phyloP scores from a whole-genome alignment of 2,797 vertebrate genomes.

The Diplodus puntazzo region DNA sequence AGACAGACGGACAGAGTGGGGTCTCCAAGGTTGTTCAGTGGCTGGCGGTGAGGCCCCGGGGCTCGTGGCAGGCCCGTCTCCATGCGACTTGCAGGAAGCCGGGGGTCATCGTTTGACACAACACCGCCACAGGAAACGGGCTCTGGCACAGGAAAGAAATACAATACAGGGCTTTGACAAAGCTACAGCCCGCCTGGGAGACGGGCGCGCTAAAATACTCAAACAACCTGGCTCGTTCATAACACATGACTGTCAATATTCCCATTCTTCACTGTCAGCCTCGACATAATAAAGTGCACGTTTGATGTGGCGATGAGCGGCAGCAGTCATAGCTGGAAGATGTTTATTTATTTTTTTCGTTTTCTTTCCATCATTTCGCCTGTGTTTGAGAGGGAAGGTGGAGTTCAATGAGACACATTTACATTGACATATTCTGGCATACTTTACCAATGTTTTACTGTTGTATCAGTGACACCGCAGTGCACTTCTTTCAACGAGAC shows the following conservation, averaged over 20 bases:
- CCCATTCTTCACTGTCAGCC: constrained; percentile 68
- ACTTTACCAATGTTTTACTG: constrained; percentile 5
- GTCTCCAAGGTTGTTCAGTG: constrained; percentile 62
- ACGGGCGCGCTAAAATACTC: constrained; percentile 77
- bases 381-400: constrained; percentile 17
- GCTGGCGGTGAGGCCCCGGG: constrained; percentile 81
- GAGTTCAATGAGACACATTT: background rate
- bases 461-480: background rate
- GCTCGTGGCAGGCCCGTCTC: constrained; percentile 89
- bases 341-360: constrained; percentile 26
- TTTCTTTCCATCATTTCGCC: constrained; percentile 24
- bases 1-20: constrained; percentile 1
- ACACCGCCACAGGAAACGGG: constrained; percentile 89
- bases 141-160: constrained; percentile 95
- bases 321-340: constrained; percentile 12
- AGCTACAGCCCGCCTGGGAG: constrained; percentile 78
- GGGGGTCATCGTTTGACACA: constrained; percentile 90
- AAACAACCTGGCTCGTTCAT: constrained; percentile 77
- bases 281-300: constrained; percentile 72
- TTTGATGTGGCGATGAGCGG: constrained; percentile 60
- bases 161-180: constrained; percentile 88
- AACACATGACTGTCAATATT: constrained; percentile 76
- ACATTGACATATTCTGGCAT: background rate
- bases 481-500: constrained; percentile 23
- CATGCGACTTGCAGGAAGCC: constrained; percentile 91